Base-by-base conservation (phyloP, 2,797 vertebrate species). In the Enteromius treurensis region DNA sequence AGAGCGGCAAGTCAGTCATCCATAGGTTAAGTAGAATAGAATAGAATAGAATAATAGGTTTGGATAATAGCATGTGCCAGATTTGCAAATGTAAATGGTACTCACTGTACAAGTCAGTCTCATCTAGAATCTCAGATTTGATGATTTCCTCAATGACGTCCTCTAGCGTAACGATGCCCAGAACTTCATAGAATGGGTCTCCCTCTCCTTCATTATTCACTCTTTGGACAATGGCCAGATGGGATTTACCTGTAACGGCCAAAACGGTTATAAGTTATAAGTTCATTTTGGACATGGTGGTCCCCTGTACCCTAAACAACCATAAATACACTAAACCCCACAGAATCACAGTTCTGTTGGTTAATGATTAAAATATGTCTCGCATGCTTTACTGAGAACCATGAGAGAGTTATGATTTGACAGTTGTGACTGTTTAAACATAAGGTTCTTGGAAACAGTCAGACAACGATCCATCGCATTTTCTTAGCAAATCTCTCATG, bases 141-240 rank as follows among this genome's bases (percentile, higher is more conserved):
- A 99, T 99, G 88, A 99, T 98, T 87, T 99, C 97, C 90, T 99
- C 97, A 88, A 99, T 99, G 90, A 98, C 95, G 89, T 99, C 97
- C 90, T 99, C 97, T 91, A 99, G 92, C 0, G 98, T 99, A 88
- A 99, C 95, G 70, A 99, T 98, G 82, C 98, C 98, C 97, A 97
- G 95, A 88, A 98, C 97, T 89, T 99, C 97, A 49, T 99, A 99
- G 94, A 99, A 99, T 0, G 97, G 97, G 86, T 99, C 97, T 45
- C 97, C 97, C 90, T 98, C 97, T 0, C 98, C 98, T 92, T 99
- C 98, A 0, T 98, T 97, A 92, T 98, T 99, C 79, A 99, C 98
- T 29, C 97, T 92, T 91, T 99, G 97, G 84, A 98, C 98, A 3
- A 99, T 96, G 89, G 98, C 97, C 84, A 99, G 93, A 90, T 99